Base-by-base conservation (phyloP, 2,888 invertebrate genomes). In the Patella caerulea region DNA sequence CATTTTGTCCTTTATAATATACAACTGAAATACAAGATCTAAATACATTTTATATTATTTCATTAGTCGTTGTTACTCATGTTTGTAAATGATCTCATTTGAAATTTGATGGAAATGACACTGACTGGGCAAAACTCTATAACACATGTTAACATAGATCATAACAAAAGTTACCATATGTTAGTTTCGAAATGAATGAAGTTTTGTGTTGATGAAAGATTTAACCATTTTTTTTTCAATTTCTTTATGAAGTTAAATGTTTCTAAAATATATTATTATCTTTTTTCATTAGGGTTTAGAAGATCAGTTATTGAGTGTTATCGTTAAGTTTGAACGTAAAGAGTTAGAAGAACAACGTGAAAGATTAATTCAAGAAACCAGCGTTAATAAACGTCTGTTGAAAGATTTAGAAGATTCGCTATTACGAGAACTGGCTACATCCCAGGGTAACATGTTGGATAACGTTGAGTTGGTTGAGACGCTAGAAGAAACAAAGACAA, bases 401-500 rank as follows among this genome's bases (percentile, higher is more conserved):
- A 95, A 96, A 77, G 95, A 95, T 71, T 92, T 98, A 0, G 97
- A 98, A 89, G 96, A 97, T 90, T 96, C 96, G 0, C 92, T 98
- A 75, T 93, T 98, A 2, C 92, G 95, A 72, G 97, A 97, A 89
- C 92, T 98, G 85, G 95, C 97, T 2, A 95, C 95, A 0, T 96
- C 96, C 0, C 95, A 95, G 0, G 97, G 97, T 19, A 97, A 97
- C 92, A 97, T 98, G 96, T 92, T 98, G 88, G 97, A 98, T 89
- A 97, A 98, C 86, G 94, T 95, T 0, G 97, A 97, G 86, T 93
- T 97, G 12, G 94, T 98, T 19, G 93, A 94, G 81, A 97, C 97
- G 0, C 92, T 98, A 75, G 97, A 98, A 87, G 96, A 96, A 83
- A 96, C 97, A 11, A 98, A 97, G 92, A 93, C 94, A 0, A 97